Conservation (phyloP, 1,140 invertebrate species). For the Drosophila saltans region DNA sequence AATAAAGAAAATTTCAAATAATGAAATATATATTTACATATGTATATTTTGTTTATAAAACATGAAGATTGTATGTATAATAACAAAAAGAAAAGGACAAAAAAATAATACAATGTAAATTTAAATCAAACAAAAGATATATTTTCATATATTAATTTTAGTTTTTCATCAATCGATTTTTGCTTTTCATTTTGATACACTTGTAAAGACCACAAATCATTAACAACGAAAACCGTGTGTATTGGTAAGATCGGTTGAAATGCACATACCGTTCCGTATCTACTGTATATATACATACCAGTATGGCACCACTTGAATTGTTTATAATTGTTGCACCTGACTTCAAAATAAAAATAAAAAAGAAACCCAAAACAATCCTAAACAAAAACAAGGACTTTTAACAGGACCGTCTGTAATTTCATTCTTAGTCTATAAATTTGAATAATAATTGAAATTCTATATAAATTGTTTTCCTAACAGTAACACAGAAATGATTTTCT, state of each 20-base stretch:
- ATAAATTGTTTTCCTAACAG: no score
- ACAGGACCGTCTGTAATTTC: background rate
- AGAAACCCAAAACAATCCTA: background rate
- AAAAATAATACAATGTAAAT: slow-evolving; percentile 55
- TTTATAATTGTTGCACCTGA: background rate
- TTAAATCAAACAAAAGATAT: slow-evolving; percentile 60
- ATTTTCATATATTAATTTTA: slow-evolving; percentile 34
- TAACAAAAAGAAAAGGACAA: slow-evolving; percentile 40
- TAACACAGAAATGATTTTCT: no score
- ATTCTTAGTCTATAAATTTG: background rate
- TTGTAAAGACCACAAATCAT: slow-evolving; percentile 13
- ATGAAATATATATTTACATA: slow-evolving; percentile 22
- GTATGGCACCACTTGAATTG: slow-evolving; percentile 4
- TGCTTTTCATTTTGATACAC: slow-evolving; percentile 25
- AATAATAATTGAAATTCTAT: no score
- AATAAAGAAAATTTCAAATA: slow-evolving; percentile 35
- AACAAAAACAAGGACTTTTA: background rate
- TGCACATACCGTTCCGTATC: background rate
- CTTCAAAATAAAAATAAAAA: background rate
- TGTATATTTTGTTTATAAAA: slow-evolving; percentile 38
- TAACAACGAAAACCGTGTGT: background rate
- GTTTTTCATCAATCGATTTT: slow-evolving; percentile 18
- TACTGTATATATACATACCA: background rate
- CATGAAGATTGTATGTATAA: slow-evolving; percentile 77
- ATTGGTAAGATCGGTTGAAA: background rate